These are phyloP conservation scores for Hecatera dysodea DNA, from an alignment of 2,888 invertebrate species.

Conservation along the genomic window DNA sequence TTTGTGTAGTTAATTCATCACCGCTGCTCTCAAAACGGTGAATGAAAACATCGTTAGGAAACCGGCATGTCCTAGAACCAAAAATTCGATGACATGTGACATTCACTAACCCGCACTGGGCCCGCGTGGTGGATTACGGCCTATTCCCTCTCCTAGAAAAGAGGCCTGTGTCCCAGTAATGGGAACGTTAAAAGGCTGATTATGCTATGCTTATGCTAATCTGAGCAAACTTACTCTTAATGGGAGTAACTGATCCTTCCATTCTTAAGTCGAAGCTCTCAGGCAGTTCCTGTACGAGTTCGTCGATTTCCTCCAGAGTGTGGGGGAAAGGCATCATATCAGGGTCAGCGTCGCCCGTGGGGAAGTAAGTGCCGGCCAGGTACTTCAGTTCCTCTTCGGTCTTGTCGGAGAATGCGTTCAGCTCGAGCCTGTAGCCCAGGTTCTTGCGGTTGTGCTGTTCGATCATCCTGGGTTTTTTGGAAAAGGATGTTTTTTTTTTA, in stretches of 20 bases:
- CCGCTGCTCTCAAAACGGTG: no score
- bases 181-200: no score
- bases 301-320: background rate
- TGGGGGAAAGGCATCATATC: slow-evolving; percentile 1
- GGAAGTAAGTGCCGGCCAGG: background rate
- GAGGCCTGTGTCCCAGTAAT: no score
- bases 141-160: no score
- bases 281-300: background rate
- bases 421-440: background rate
- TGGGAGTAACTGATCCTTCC: background rate
- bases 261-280: slow-evolving; percentile 5
- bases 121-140: no score
- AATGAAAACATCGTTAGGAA: no score
- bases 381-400: background rate
- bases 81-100: no score
- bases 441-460: slow-evolving; percentile 4
- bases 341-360: background rate
- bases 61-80: no score
- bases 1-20: no score
- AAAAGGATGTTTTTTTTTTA: background rate
- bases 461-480: background rate
- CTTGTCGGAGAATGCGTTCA: slow-evolving; percentile 3
- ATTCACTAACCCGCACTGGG: no score
- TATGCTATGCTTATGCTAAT: no score
- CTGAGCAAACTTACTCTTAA: background rate